phyloP scores from a whole-genome alignment of 2,888 invertebrate species.

The Brachyptera risi region DNA sequence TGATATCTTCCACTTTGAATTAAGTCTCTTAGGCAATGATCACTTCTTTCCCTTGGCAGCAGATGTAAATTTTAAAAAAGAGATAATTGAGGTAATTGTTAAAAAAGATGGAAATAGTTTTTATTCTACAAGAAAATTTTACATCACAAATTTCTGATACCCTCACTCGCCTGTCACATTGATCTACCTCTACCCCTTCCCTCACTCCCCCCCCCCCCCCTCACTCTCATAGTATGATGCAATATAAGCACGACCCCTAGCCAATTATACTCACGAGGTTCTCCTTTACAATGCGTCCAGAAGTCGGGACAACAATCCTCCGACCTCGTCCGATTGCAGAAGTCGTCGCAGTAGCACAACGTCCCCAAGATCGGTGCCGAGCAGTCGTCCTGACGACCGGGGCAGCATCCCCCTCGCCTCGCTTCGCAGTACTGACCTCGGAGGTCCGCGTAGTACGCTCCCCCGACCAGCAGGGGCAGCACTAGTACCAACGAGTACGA shows the following conservation, averaged over 20 bases:
- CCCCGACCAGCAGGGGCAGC: conserved; percentile 19
- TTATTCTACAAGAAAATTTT: no score
- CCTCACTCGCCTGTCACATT: not conserved
- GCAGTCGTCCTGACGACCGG: conserved; percentile 72
- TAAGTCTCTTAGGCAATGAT: no score
- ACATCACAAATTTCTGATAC: not conserved
- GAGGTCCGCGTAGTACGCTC: conserved; percentile 31
- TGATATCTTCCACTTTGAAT: no score
- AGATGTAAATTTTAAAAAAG: no score
- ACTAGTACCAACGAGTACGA: not conserved
- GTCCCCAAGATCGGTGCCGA: conserved; percentile 77
- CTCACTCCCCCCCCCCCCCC: not conserved
- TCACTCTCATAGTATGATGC: not conserved
- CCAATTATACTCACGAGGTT: no score
- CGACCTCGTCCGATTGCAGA: conserved; percentile 69
- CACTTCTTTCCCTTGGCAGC: no score
- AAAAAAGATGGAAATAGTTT: no score
- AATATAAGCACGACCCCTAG: no score
- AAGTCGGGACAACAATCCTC: conserved; percentile 95
- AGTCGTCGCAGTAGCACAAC: conserved; percentile 90
- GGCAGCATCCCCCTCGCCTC: conserved; percentile 60
- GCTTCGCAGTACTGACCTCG: conserved; percentile 56
- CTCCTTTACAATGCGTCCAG: conserved; percentile 66
- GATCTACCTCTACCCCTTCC: no score
- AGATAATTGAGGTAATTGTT: no score